Evolutionary conservation across 2,888 invertebrate genomes (phyloP), one percentile per base, ranked within the genome.

Genomic region (Mechanitis messenoides): DNA sequence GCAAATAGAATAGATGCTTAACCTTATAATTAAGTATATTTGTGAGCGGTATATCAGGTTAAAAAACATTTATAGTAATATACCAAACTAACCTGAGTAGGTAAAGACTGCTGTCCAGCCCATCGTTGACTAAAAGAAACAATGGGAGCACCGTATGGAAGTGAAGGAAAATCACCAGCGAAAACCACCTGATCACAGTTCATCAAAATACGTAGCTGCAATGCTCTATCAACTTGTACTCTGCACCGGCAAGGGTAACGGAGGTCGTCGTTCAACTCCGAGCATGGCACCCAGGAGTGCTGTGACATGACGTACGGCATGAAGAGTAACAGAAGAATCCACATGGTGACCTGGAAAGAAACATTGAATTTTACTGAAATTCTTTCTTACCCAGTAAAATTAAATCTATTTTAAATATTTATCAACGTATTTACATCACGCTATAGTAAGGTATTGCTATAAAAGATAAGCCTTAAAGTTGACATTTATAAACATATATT

Each of bases 141-240:
- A 64, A 97, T 93, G 2, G 95, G 96, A 33, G 95, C 95, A 55
- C 94, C 94, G 74, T 93, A 93, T 1, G 97, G 95, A 70, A 95
- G 82, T 9, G 93, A 90, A 0, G 96, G 93, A 69, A 94, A 93
- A 77, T 97, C 96, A 4, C 93, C 93, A 35, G 93, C 91, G 75
- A 97, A 96, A 38, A 96, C 95, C 33, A 96, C 93, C 7, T 92
- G 86, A 86, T 97, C 96, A 80, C 97, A 97, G 81, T 97, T 93
- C 91, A 96, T 93, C 71, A 92, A 88, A 69, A 96, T 93, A 60
- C 87, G 76, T 5, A 90, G 72, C 69, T 88, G 87, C 11, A 88
- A 73, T 0, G 86, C 80, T 31, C 86, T 73, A 75, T 92, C 92
- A 64, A 92, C 92, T 62, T 85, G 82, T 55, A 90, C 87, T 33